Conservation (phyloP, 2,113 vertebrate genomes). For the Sinocyclocheilus rhinocerous region DNA sequence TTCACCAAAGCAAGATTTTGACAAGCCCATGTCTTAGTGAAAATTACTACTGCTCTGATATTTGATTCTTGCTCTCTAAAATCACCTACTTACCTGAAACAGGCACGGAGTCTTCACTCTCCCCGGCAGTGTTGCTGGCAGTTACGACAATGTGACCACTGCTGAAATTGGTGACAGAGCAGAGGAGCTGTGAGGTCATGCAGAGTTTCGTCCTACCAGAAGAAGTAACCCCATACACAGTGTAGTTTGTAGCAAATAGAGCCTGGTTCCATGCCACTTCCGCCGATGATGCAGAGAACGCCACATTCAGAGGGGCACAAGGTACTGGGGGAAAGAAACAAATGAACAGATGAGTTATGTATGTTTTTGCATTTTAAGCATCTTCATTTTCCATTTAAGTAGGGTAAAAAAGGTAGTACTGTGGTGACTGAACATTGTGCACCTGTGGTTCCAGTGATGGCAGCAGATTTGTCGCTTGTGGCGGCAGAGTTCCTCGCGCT, state of each 20-base stretch:
- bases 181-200: slow-evolving; percentile 65
- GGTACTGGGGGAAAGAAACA: slow-evolving; percentile 65
- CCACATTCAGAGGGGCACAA: slow-evolving; percentile 67
- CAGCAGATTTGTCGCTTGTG: slow-evolving; percentile 59
- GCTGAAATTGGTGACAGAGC: slow-evolving; percentile 57
- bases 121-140: slow-evolving; percentile 70
- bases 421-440: background rate
- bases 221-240: slow-evolving; percentile 56
- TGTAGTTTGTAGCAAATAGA: slow-evolving; percentile 64
- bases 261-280: slow-evolving; percentile 68
- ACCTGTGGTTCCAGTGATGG: slow-evolving; percentile 73
- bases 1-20: background rate
- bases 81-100: slow-evolving; percentile 50
- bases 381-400: background rate
- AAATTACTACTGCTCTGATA: background rate
- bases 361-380: background rate
- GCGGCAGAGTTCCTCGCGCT: slow-evolving; percentile 67
- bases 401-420: background rate
- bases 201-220: slow-evolving; percentile 60
- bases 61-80: background rate
- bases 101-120: slow-evolving; percentile 62
- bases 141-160: slow-evolving; percentile 62
- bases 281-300: slow-evolving; percentile 57
- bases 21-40: background rate
- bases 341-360: background rate